Evolutionary conservation across 2,113 vertebrate species (phyloP).

Genomic region (Pituophis catenifer): DNA sequence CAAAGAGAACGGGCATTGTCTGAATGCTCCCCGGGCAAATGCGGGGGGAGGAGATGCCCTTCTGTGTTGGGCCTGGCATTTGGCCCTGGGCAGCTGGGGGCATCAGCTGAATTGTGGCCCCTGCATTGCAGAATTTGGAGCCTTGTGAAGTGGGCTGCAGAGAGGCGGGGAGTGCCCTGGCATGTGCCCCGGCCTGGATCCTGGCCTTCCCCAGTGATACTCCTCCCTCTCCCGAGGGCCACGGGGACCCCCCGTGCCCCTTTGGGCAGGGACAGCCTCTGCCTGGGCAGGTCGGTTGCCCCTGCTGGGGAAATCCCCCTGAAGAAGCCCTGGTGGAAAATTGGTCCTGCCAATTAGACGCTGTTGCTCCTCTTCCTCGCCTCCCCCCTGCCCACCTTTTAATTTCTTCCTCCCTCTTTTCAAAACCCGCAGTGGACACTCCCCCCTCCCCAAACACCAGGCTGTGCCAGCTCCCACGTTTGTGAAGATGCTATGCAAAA

Average conservation of each 20-base stretch:
- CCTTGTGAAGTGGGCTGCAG: neutral
- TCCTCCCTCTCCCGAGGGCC: neutral
- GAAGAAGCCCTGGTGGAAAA: neutral
- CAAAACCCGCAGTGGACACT: neutral
- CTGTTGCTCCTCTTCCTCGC: neutral
- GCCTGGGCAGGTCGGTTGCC: neutral
- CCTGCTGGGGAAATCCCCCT: neutral
- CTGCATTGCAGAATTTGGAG: neutral
- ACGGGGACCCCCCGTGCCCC: neutral
- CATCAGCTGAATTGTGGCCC: neutral
- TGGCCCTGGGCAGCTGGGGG: neutral
- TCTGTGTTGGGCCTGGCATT: neutral
- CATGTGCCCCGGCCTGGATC: neutral
- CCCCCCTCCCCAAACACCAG: fast-evolving
- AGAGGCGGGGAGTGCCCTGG: neutral
- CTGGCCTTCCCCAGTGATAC: neutral
- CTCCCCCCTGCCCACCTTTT: neutral
- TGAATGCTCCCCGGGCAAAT: neutral
- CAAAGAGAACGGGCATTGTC: neutral
- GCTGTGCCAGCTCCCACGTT: neutral
- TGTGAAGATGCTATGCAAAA: neutral
- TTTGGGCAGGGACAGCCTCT: too few species aligned
- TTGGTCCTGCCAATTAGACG: neutral
- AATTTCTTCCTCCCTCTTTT: too few species aligned
- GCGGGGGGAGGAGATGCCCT: neutral